phyloP scores from a whole-genome alignment of 2,113 vertebrate genomes.

The Anolis carolinensis region DNA sequence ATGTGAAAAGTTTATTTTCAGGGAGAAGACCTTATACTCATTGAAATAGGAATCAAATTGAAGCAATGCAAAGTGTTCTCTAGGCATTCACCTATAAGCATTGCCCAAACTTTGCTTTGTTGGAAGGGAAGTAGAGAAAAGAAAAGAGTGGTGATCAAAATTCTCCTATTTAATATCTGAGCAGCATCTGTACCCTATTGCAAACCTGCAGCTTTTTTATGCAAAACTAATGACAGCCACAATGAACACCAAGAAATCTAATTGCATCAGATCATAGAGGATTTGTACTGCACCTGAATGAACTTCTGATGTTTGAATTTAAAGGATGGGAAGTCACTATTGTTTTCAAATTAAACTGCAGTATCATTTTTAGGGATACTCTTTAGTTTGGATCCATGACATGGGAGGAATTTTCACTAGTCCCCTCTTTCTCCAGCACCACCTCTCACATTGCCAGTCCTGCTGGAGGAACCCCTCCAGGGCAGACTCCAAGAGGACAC shows the following conservation, averaged over 20 bases:
- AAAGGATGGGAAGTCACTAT: slow-evolving; percentile 56
- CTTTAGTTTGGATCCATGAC: slow-evolving; percentile 5
- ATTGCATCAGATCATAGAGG: slow-evolving; percentile 33
- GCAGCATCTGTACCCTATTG: slow-evolving; percentile 52
- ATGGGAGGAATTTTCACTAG: background rate
- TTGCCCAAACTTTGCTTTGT: background rate
- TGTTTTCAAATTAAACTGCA: slow-evolving; percentile 63
- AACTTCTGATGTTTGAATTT: slow-evolving; percentile 45
- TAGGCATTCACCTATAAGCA: slow-evolving; percentile 27
- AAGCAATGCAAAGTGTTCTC: slow-evolving; percentile 58
- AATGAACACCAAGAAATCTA: slow-evolving; percentile 27
- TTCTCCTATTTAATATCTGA: slow-evolving; percentile 17
- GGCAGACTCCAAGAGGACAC: background rate
- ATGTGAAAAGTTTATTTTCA: slow-evolving; percentile 69
- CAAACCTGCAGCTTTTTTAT: slow-evolving; percentile 55
- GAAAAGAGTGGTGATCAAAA: background rate
- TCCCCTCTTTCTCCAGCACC: background rate
- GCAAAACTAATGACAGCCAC: background rate
- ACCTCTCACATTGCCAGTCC: background rate
- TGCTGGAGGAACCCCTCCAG: too few relatives aligned
- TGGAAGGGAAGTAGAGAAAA: background rate
- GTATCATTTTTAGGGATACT: slow-evolving; percentile 56
- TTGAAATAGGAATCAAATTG: slow-evolving; percentile 54
- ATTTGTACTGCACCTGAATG: slow-evolving; percentile 58
- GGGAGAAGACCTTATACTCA: slow-evolving; percentile 66